Base-by-base conservation (phyloP, 2,888 invertebrate genomes). In the Zele albiditarsus region DNA sequence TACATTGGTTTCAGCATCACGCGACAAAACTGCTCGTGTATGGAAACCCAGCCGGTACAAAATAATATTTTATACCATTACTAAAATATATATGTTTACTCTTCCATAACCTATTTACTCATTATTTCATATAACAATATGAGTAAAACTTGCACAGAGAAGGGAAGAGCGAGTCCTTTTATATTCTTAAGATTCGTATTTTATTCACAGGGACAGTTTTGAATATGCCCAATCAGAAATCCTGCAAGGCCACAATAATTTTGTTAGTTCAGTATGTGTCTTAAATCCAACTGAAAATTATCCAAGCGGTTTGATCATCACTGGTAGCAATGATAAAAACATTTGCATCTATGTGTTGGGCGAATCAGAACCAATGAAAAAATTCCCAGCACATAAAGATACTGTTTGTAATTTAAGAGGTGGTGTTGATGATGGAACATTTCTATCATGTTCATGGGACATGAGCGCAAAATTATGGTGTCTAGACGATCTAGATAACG, bases 401-500 rank as follows among this genome's bases (percentile, higher is more conserved):
- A 93, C 93, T 65, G 94, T 96, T 87, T 92, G 92, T 78, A 90
- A 90, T 87, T 90, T 92, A 3, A 86, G 84, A 42, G 87, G 90
- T 14, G 91, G 91, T 3, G 88, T 89, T 25, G 80, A 81, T 66
- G 87, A 89, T 73, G 91, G 91, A 27, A 89, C 90, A 46, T 90
- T 96, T 83, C 89, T 95, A 71, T 97, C 96, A 85, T 96, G 97
- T 58, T 98, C 98, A 65, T 98, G 98, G 98, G 98, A 99, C 87
- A 93, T 92, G 79, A 95, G 96, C 4, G 97, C 96, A 0, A 94
- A 95, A 84, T 90, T 97, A 65, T 98, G 98, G 98, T 91, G 91
- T 68, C 81, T 95, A 3, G 91, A 91, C 74, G 89, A 91, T 67
- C 74, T 86, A 6, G 79, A 79, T 14, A 84, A 84, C 33, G 89